Conservation (phyloP, 53 echinoderm and acorn worm species). For the Pentamera pediparva region DNA sequence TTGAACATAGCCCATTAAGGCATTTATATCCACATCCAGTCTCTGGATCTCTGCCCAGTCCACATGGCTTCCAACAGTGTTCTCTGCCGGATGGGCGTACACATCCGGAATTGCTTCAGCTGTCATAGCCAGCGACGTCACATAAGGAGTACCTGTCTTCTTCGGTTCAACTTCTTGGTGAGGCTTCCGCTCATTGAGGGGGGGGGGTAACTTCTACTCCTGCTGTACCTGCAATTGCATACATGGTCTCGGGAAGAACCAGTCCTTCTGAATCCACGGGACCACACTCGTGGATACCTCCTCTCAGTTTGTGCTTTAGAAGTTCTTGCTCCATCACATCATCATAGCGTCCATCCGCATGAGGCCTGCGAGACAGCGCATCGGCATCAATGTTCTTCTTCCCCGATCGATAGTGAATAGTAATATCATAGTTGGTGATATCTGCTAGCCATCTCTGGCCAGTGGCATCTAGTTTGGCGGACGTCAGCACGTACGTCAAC, state of each 20-base stretch:
- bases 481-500: conserved; percentile 37
- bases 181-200: no score
- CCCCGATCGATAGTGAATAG: conserved; percentile 50
- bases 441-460: conserved; percentile 56
- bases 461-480: conserved; percentile 54
- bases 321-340: not conserved
- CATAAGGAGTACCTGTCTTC: no score
- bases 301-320: not conserved
- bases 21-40: not conserved
- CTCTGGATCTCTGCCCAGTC: conserved; percentile 29
- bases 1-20: not conserved
- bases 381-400: conserved; percentile 48
- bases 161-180: no score
- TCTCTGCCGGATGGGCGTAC: not conserved
- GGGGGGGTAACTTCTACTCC: not conserved
- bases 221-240: not conserved
- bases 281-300: not conserved
- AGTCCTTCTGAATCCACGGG: not conserved
- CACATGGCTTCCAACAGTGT: not conserved
- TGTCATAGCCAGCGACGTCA: not conserved
- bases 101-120: conserved; percentile 7
- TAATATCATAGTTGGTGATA: conserved; percentile 39
- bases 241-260: no score
- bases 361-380: conserved; percentile 51
- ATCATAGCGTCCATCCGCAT: not conserved